Conservation (phyloP, 2,888 invertebrate genomes). For the Plebejus argus region DNA sequence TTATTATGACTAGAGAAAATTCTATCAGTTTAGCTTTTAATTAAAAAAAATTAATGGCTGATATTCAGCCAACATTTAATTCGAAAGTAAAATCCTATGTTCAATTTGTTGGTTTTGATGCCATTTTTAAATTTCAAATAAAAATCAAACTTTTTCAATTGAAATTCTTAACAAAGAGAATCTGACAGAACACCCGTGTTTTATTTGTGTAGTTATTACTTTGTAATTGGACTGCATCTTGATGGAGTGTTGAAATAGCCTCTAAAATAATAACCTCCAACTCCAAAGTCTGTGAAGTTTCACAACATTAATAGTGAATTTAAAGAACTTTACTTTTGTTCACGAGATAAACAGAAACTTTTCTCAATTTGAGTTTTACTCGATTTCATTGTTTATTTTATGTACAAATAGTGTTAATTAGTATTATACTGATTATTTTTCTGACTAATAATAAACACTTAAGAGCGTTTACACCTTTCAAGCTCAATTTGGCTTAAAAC, state of each 20-base stretch:
- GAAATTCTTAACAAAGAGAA: neutral
- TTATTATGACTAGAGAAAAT: neutral
- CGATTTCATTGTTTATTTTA: constrained; percentile 23
- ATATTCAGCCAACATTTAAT: neutral
- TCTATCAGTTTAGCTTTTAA: neutral
- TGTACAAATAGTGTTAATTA: neutral
- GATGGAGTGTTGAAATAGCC: constrained; percentile 39
- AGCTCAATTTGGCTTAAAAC: too few species aligned
- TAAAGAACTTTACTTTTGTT: constrained; percentile 40
- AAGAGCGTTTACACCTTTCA: too few species aligned
- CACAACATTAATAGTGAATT: constrained; percentile 42
- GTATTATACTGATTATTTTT: neutral
- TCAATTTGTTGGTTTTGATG: neutral
- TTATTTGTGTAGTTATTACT: constrained; percentile 3
- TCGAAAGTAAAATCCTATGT: neutral
- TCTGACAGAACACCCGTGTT: neutral
- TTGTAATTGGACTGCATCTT: constrained; percentile 27
- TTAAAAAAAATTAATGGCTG: too few species aligned
- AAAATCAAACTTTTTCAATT: neutral
- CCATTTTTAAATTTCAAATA: neutral
- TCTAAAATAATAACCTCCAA: constrained; percentile 39
- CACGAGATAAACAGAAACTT: constrained; percentile 37
- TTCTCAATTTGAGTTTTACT: constrained; percentile 33
- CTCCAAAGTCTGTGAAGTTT: constrained; percentile 43
- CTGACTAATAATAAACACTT: too few species aligned